Evolutionary conservation across 2,888 invertebrate genomes (phyloP), one percentile per base, ranked within the genome.

Genomic region (Cynaeus angustus): DNA sequence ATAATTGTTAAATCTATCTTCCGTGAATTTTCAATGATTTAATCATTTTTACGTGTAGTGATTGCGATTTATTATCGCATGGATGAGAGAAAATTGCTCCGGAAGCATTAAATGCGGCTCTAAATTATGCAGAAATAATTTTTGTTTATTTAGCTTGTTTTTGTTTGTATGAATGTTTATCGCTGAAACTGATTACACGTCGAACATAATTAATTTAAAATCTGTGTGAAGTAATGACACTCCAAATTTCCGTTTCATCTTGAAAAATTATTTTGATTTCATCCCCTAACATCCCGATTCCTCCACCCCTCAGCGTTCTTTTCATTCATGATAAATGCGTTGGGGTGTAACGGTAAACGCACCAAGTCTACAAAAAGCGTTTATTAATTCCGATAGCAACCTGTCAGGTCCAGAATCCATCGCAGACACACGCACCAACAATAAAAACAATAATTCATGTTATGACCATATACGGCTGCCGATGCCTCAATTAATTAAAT

Each of bases 401-500:
- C 66, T 66, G 66, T 66, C 65, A 65, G 14, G 65, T 41, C 48
- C 65, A 65, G 62, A 43, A 45, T 21, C 52, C 55, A 56, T 66
- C 66, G 43, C 66, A 46, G 16, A 56, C 46, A 43, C 41, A 56
- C 37, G 37, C 53, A 43, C 41, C 7, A 43, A 65, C 65, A 66
- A 66, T 64, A 64, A 66, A 66, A 66, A 66, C 66, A 66, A 66
- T 66, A 66, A 66, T 56, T 66, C 66, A 64, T 43, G 50, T 53
- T 64, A 30, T 53, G 28, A 21, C 64, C 64, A 64, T 64, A 41
- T 43, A 64, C 10, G 53, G 61, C 10, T 1, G 14, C 59, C 53
- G 38, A 38, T 50, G 37, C 13, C 38, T 64, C 64, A 53, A 53
- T 64, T 64, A 64, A 64, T 64, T 64, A 45, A 64, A 26, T 50